Conservation (phyloP, 2,797 vertebrate species). For the Siniperca scherzeri region DNA sequence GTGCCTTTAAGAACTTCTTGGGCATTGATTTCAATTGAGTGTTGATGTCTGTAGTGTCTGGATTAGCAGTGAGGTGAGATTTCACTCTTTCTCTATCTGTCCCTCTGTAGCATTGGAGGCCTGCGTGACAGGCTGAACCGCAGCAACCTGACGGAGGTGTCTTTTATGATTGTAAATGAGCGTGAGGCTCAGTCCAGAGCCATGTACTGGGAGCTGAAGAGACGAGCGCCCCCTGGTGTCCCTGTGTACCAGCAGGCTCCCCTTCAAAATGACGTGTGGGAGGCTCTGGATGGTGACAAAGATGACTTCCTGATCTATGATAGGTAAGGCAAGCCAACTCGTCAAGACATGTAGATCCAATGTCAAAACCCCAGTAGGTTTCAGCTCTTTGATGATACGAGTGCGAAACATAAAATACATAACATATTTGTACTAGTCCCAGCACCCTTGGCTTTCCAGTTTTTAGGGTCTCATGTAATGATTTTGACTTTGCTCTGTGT, state of each 20-base stretch:
- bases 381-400: background rate
- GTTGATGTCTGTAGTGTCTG: background rate
- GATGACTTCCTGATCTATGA: conserved; percentile 89
- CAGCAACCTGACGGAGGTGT: conserved; percentile 80
- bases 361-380: background rate
- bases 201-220: conserved; percentile 88
- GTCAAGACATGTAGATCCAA: background rate
- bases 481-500: background rate
- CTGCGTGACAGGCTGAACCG: conserved; percentile 86
- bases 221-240: conserved; percentile 81
- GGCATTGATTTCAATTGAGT: background rate
- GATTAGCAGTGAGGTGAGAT: background rate
- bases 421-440: too few relatives aligned
- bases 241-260: conserved; percentile 88
- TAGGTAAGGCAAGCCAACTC: conserved; percentile 62
- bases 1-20: too few relatives aligned
- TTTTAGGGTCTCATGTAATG: background rate
- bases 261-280: conserved; percentile 88
- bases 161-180: conserved; percentile 90
- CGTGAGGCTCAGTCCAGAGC: conserved; percentile 84
- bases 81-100: background rate
- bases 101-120: conserved; percentile 81
- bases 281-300: conserved; percentile 81
- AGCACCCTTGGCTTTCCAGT: background rate
- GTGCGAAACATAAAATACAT: background rate